Evolutionary conservation across 2,113 vertebrate genomes (phyloP), one percentile per base, ranked within the genome.

Genomic region (Picathartes gymnocephalus): DNA sequence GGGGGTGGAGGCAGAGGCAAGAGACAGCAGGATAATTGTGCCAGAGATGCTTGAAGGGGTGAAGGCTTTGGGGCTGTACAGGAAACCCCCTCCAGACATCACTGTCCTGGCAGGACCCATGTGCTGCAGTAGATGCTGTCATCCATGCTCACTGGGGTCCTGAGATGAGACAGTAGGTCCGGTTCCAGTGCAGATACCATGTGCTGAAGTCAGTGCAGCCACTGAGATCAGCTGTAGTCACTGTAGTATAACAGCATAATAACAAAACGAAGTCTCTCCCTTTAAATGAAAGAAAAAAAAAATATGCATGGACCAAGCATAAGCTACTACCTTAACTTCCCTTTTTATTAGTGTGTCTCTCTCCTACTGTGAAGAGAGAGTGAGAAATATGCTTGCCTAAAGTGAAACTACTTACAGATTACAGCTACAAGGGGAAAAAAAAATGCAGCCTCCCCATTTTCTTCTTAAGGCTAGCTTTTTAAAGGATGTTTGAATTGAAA

Each of bases 391-490:
- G 72, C 81, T 86, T 92, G 65, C 76, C 92, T 90, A 51, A 97
- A 95, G 95, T 84, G 58, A 88, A 95, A 92, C 50, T 90, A 94
- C 78, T 91, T 93, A 80, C 7, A 81, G 54, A 90, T 92, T 95
- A 77, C 48, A 82, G 81, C 35, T 88, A 93, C 53, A 81, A 84
- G 73, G 54, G 54, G 22, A 1, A 3, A 50, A 78, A 73, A 85
- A 73, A 93, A n/a, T 11, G 16, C 77, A 96, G 56, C 30, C 58
- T 88, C 61, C 56, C 53, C 35, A 57, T 92, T 95, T 94, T 89
- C 70, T 91, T 95, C 87, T 81, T 82, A 87, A 77, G 42, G 57
- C 53, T 79, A 88, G 45, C 39, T 50, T 92, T 90, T 89, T 92
- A 69, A 85, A 96, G 64, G 61, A 92, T 73, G 31, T 72, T 93